Evolutionary conservation across 2,797 vertebrate species (phyloP), one percentile per base, ranked within the genome.

Genomic region (Myotis vivesi): DNA sequence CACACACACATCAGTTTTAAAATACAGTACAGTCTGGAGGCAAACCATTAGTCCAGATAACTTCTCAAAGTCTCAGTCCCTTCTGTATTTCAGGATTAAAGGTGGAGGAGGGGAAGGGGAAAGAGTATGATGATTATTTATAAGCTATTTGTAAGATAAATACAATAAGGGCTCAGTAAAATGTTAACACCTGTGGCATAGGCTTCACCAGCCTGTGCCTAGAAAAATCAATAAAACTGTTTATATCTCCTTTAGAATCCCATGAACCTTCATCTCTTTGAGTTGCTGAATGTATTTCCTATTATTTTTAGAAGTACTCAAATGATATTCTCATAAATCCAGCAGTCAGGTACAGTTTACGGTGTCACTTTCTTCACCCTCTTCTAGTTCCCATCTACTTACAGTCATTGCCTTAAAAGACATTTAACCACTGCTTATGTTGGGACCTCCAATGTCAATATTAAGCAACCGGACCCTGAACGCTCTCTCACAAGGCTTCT

Each of bases 291-390:
- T 68, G 19, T 22, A 23, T 88, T 85, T 85, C 23, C 5, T 36
- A 28, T 75, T 85, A 80, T 92, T 95, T 94, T 95, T 51, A 85
- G 64, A 92, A 84, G 30, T 44, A 59, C 23, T 85, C 59, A 33
- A 9, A 36, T 12, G 69, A 44, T 30, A 81, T 6, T 83, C 41
- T 86, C 41, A 71, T 33, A 83, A 92, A 77, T 36, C 36, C 85
- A 3, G 3, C 8, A 41, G 66, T 75, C 8, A 38, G 51, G 36
- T 68, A 6, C 4, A 51, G 53, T 51, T 62, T 12, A 23, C 28
- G 1, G 4, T 20, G 13, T 30, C 36, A 38, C 28, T 30, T 68
- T 71, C 17, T 55, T 81, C 33, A 72, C 13, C n/a, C 10, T 76
- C 6, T 51, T 69, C 30, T 76, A 72, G 8, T 41, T 89, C 3